phyloP scores from a whole-genome alignment of 2,797 vertebrate genomes.

The Peromyscus attwateri region DNA sequence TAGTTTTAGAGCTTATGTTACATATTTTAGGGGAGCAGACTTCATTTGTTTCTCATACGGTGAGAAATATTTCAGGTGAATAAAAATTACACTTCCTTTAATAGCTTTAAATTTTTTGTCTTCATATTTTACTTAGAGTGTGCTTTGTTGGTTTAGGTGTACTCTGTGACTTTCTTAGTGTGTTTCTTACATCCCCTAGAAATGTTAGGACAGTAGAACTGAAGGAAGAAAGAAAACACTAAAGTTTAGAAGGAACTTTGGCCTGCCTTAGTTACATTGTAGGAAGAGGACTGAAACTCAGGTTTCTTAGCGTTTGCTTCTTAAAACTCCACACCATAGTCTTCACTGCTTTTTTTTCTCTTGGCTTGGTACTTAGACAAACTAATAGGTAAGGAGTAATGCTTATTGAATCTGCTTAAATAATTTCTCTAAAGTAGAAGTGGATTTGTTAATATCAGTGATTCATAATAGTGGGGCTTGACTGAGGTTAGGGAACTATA shows the following conservation, averaged over 20 bases:
- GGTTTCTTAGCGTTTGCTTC: neutral
- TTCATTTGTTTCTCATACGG: neutral
- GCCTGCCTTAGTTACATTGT: neutral
- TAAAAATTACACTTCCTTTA: neutral
- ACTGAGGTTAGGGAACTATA: neutral
- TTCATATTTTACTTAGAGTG: neutral
- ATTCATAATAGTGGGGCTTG: neutral
- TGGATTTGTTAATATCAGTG: neutral
- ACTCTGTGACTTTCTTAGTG: neutral
- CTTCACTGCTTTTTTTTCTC: neutral
- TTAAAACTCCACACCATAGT: neutral
- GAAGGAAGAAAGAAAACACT: neutral
- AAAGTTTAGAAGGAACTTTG: neutral
- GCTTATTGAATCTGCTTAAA: neutral
- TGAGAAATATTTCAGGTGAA: slow-evolving; percentile 4
- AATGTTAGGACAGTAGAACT: neutral
- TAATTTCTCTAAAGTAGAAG: neutral
- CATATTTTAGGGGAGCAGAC: neutral
- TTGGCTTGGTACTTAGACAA: neutral
- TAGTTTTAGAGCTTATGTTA: neutral
- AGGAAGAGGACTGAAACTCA: neutral
- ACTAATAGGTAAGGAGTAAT: neutral
- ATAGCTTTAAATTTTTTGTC: neutral
- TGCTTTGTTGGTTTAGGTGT: slow-evolving; percentile 38
- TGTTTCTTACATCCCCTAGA: neutral